Base-by-base conservation (phyloP, 2,113 vertebrate genomes). In the Manacus vitellinus region DNA sequence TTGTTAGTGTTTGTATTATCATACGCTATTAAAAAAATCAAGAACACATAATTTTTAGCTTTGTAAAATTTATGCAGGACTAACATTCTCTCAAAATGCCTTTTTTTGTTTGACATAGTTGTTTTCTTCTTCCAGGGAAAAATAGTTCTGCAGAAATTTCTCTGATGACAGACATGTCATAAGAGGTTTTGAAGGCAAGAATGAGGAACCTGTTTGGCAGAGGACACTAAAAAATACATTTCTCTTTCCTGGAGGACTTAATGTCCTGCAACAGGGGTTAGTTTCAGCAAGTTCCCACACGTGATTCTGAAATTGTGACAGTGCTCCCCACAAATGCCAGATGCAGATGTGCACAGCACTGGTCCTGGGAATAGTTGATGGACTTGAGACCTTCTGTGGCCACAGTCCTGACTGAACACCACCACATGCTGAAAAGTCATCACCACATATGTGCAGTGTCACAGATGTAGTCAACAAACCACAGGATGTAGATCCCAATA, bases 301-400 rank as follows among this genome's bases (percentile, higher is more conserved):
- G 2, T 30, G 51, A 68, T 59, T 80, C 54, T 81, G 74, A 62
- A 88, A 43, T 3, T 47, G 30, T 12, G 4, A 2, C n/a, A 27
- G 37, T 19, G 30, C 22, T 66, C 71, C 59, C 58, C 37, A 28
- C 7, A 23, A 56, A 22, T n/a, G n/a, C 10, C 43, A 68, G 72
- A 8, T 0, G 3, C 28, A 56, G 47, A 35, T 0, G 2, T 6
- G 27, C 66, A 25, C 20, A 54, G 43, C n/a, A 5, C 43, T 47
- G 65, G 10, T 76, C 31, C 20, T 56, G 52, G n/a, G 52, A 31
- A 33, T 0, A 88, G 51, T 19, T 43, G 68, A 27, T n/a, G 43
- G 63, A n/a, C 35, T n/a, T 65, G 72, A 31, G 10, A 44, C 15
- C 39, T 79, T 37, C 51, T 21, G 23, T 3, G 1, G 46, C 33